Evolutionary conservation across 2,113 vertebrate species (phyloP), one percentile per base, ranked within the genome.

Genomic region (Cranoglanis bouderius): DNA sequence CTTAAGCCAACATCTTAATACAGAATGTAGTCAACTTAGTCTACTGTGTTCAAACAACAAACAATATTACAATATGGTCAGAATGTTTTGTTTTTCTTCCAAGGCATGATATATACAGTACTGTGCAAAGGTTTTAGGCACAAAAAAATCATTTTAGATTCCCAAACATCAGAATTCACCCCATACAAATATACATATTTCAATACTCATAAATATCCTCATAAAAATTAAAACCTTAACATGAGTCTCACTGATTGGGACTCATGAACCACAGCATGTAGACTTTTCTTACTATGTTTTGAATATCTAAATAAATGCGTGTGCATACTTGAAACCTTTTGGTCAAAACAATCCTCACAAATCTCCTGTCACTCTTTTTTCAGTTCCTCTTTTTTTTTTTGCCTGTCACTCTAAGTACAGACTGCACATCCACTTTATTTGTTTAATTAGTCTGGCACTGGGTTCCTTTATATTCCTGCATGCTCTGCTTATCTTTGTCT

Each of bases 401-500:
- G 10, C 35, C 63, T 82, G 53, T 86, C 49, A 85, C 35, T 85
- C 38, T 85, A 70, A 49, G 40, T 61, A 67, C 35, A 81, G 38
- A 43, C 65, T 70, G 49, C 46, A 74, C 38, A 85, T 70, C 53
- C 57, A n/a, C 49, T 84, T 84, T 74, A 83, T 83, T 75, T 74
- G 51, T 84, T 40, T 75, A 88, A 88, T 84, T 88, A 70, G 87
- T 74, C 81, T 84, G 51, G 38, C 81, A 49, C 65, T 51, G 32
- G 24, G 2, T 75, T 84, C 38, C 81, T 88, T 84, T 88, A 83
- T 83, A 83, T 74, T 87, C 80, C 51, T 88, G 65, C 51, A n/a
- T 88, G 67, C 53, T 61, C 29, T 75, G 80, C 87, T 88, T 88
- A 84, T 88, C 87, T 88, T 74, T 57, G 65, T 88, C 35, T 88